Conservation (phyloP, 2,113 vertebrate species). For the Tangachromis dhanisi region DNA sequence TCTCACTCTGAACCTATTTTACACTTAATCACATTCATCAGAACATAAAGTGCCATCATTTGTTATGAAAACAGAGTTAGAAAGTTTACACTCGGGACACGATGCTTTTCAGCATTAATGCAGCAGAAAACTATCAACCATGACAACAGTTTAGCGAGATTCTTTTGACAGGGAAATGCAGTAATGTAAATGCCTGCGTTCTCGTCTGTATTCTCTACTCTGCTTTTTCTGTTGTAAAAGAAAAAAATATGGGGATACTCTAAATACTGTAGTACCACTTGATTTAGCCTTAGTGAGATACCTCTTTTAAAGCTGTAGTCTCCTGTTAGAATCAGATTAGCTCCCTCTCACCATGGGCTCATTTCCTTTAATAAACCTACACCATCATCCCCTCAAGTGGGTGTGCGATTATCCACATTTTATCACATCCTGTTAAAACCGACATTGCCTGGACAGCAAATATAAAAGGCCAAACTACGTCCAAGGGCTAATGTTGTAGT, state of each 20-base stretch:
- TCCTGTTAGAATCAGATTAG: conserved; percentile 24
- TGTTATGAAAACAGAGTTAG: not conserved
- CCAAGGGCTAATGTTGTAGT: conserved; percentile 27
- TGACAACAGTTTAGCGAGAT: not conserved
- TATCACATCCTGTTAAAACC: conserved; percentile 54
- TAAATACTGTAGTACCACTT: not conserved
- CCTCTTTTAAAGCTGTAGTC: conserved; percentile 3
- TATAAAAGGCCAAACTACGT: conserved; percentile 44
- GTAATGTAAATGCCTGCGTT: not conserved
- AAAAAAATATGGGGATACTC: not conserved
- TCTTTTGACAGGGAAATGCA: not conserved
- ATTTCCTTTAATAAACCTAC: conserved; percentile 59
- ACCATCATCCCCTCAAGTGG: conserved; percentile 62
- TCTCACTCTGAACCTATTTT: not conserved
- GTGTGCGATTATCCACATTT: conserved; percentile 55
- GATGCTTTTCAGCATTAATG: not conserved
- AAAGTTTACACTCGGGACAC: not conserved
- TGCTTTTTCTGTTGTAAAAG: not conserved
- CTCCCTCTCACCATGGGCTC: conserved; percentile 12
- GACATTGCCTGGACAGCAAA: conserved; percentile 25
- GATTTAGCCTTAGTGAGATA: not conserved
- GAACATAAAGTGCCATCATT: not conserved
- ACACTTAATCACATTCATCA: not conserved
- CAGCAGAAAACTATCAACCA: not conserved
- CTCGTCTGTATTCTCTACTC: not conserved